A percentile compares a stretch with the other conserved stretches of the same genome.
Conservation (phyloP, 2,888 invertebrate species). For the Orgyia antiqua region DNA sequence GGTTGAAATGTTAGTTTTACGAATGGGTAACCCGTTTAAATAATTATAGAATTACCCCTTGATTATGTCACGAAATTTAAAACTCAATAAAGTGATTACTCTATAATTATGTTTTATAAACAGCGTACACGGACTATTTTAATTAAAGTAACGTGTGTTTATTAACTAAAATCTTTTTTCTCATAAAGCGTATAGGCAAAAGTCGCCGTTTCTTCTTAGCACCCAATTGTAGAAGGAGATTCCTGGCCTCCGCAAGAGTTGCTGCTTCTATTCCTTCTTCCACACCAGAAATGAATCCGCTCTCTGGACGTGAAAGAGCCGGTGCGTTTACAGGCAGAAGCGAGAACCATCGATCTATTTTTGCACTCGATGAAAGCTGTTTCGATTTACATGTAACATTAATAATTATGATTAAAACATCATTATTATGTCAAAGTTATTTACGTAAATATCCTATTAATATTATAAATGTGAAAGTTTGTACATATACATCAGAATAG, state of each 20-base stretch:
- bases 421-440: no score
- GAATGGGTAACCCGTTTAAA: no score
- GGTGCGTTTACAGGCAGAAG: constrained; percentile 77
- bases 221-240: constrained; percentile 82
- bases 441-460: no score
- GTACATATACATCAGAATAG: no score
- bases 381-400: no score
- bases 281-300: constrained; percentile 86
- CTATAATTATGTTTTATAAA: no score
- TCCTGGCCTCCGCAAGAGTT: constrained; percentile 82
- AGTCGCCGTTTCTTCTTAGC: constrained; percentile 84
- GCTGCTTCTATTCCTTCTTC: constrained; percentile 75
- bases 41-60: no score
- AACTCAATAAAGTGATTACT: no score
- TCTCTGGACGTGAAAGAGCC: constrained; percentile 85
- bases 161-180: constrained; percentile 83
- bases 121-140: constrained; percentile 23
- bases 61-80: no score
- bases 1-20: no score
- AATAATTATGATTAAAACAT: no score
- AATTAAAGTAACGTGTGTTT: constrained; percentile 61
- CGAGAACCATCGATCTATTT: constrained; percentile 90
- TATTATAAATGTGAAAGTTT: no score
- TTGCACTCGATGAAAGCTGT: constrained; percentile 86
- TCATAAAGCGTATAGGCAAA: constrained; percentile 82